Percentiles rank a stretch among this genome's conserved stretches.
These are phyloP conservation scores for Eudasyphora cyanicolor DNA, from an alignment of 2,888 invertebrate species.

Conservation along the genomic window DNA sequence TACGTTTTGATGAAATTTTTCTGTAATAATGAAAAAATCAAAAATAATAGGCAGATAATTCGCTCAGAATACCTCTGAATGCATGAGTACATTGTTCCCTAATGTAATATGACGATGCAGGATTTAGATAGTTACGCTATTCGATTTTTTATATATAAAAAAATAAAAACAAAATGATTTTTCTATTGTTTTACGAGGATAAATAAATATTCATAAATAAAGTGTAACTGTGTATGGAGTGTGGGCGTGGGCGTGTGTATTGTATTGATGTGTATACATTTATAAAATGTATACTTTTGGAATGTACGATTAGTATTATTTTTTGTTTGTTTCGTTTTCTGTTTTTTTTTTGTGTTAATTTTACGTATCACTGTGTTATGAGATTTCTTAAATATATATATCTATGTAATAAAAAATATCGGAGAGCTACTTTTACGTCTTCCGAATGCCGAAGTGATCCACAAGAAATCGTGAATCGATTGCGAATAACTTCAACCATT, in stretches of 20 bases:
- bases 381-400: constrained; percentile 33
- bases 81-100: too few relatives aligned
- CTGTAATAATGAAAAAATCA: too few relatives aligned
- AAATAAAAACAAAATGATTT: constrained; percentile 9
- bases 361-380: constrained; percentile 61
- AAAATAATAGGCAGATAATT: too few relatives aligned
- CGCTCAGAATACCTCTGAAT: too few relatives aligned
- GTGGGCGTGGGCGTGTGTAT: neutral
- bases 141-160: too few relatives aligned
- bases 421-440: constrained; percentile 11
- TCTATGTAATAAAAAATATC: constrained; percentile 18
- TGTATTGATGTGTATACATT: constrained; percentile 69
- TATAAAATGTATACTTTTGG: constrained; percentile 74
- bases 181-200: neutral
- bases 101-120: too few relatives aligned
- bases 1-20: too few relatives aligned
- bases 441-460: constrained; percentile 18
- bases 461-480: constrained; percentile 9
- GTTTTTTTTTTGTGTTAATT: constrained; percentile 37
- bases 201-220: constrained; percentile 49
- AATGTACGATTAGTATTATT: constrained; percentile 41
- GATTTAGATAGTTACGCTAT: neutral
- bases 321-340: neutral
- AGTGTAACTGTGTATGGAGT: neutral
- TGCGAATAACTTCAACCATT: constrained; percentile 75